Evolutionary conservation across 2,888 invertebrate genomes (phyloP), one percentile per base, ranked within the genome.

Genomic region (Masnerella sp.): DNA sequence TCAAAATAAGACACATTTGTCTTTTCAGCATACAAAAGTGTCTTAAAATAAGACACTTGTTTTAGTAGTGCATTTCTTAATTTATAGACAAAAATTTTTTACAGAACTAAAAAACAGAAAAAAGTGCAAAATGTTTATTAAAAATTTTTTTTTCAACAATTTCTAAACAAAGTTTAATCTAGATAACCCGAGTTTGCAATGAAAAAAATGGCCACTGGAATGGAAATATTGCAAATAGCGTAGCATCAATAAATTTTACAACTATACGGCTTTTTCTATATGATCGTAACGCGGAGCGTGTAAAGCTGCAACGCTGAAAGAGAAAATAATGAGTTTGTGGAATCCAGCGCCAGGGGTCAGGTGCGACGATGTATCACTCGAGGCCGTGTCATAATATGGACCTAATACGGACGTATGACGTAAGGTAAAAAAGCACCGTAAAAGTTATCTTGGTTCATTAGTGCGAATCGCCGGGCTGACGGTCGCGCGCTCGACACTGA

Each of bases 361-460:
- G 17, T 45, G 34, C 49, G 36, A 22, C 32, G 54, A 20, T 56
- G 59, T 34, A 52, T 34, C 14, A 47, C 2, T 58, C 65, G 72
- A 72, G 65, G 65, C 14, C 65, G 36, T 28, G 59, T 52, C 67
- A 47, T 56, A 67, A 62, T 54, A 61, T 61, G 61, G 54, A 47
- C 65, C 72, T 67, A 61, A 67, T 73, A 67, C 67, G 67, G 61
- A 67, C 61, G 65, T 61, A 56, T 72, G 65, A 72, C 56, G 61
- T 72, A 72, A 67, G 67, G 67, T 61, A 67, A 72, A 72, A 72
- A 67, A 72, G 17, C 54, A 49, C 65, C 56, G 61, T 72, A 72
- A 72, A 72, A 72, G 61, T 65, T 65, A 72, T 65, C 61, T 59
- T 54, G 47, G 59, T 72, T 72, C 59, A 65, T 72, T 65, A 72